Evolutionary conservation across 2,797 vertebrate species (phyloP).

Genomic region (Peromyscus attwateri): DNA sequence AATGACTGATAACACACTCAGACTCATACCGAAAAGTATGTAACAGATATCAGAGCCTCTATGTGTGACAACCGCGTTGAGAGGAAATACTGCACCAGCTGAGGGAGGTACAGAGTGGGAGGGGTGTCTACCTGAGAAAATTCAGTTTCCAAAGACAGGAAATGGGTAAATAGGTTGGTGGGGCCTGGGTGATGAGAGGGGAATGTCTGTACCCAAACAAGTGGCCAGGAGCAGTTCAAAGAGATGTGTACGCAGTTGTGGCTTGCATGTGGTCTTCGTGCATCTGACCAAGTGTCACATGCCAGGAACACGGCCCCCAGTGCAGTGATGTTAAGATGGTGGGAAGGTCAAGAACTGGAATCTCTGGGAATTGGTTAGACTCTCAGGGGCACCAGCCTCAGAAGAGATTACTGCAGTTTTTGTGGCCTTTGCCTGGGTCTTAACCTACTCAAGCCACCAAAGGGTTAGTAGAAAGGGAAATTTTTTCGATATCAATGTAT

Average conservation of each 20-base stretch:
- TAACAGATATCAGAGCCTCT: not conserved
- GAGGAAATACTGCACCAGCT: not conserved
- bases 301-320: not conserved
- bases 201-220: not conserved
- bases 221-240: not conserved
- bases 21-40: not conserved
- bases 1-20: not conserved
- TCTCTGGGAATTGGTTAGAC: not conserved
- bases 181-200: not conserved
- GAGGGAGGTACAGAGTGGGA: not conserved
- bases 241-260: not conserved
- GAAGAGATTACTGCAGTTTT: not conserved
- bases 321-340: not conserved
- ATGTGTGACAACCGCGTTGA: not conserved
- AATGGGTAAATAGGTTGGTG: not conserved
- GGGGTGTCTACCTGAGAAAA: not conserved
- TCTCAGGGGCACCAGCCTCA: not conserved
- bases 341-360: not conserved
- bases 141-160: not conserved
- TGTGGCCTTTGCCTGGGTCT: not conserved
- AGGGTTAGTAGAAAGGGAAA: conserved; percentile 14
- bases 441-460: conserved; percentile 22
- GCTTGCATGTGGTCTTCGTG: not conserved
- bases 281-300: not conserved
- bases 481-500: not conserved